Conservation (phyloP, 2,113 vertebrate genomes). For the Chaetura pelagica region DNA sequence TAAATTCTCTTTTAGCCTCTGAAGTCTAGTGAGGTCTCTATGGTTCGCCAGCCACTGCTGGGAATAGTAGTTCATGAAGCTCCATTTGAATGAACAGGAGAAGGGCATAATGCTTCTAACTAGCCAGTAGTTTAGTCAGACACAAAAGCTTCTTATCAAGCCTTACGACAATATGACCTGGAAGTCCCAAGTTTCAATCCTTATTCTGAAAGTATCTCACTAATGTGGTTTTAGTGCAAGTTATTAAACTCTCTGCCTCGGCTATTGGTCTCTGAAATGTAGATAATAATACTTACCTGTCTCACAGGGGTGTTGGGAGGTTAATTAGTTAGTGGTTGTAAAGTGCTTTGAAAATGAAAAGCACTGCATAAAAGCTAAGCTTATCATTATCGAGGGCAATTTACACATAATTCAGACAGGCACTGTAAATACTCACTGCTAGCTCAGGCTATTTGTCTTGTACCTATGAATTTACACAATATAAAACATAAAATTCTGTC, state of each 20-base stretch:
- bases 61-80: not conserved
- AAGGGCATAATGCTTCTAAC: not conserved
- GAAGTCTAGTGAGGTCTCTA: not conserved
- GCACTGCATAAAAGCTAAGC: conserved; percentile 3
- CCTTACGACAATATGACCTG: not conserved
- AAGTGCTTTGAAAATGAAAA: conserved; percentile 38
- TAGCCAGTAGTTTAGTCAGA: not conserved
- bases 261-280: conserved; percentile 18
- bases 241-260: not conserved
- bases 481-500: conserved; percentile 42
- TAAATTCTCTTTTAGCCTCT: not conserved
- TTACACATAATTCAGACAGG: conserved; percentile 1
- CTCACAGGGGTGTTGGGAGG: conserved; percentile 8
- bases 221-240: not conserved
- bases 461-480: conserved; percentile 24
- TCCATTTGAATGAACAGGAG: not conserved
- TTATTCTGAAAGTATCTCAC: not conserved
- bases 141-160: not conserved
- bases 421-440: conserved; percentile 27
- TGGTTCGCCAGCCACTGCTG: not conserved
- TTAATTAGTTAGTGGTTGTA: conserved; percentile 51
- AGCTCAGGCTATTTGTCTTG: not conserved
- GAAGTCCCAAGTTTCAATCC: not conserved
- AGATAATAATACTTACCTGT: conserved; percentile 8
- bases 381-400: conserved; percentile 10